Evolutionary conservation across 2,888 invertebrate species (phyloP), one percentile per base, ranked within the genome.

Genomic region (Emmelina monodactyla): DNA sequence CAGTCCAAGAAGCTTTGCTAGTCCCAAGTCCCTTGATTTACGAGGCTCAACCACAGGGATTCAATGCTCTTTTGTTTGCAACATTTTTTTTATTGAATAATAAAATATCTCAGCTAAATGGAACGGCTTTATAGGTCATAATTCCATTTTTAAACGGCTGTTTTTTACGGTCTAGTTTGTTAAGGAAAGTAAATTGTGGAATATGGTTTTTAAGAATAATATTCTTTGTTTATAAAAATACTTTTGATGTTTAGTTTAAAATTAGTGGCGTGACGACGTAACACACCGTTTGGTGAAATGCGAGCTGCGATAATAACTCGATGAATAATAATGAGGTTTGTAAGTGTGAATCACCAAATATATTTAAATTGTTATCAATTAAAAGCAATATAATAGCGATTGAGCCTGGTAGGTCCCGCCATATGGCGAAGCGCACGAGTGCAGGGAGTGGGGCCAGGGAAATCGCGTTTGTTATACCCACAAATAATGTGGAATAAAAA

Each of bases 361-460:
- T 78, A 78, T 79, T 78, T 79, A 78, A 78, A 79, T 79, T 79
- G 79, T 79, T 79, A 79, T 79, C 79, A 79, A 79, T 79, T 78
- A 79, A 79, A 79, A 78, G 76, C 73, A 79, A 78, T 79, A 76
- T 76, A 79, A 78, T 78, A 75, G 72, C 78, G 76, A 78, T 79
- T 72, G 62, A 73, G 73, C 64, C 56, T 68, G 65, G 66, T 61
- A 63, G 68, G 58, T 55, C 56, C 40, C 49, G 50, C 78, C 78
- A 78, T 78, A 78, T 78, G 78, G 70, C 45, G 65, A 47, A 53
- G 54, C 50, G 68, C 68, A 70, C 68, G 70, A 61, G 62, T 55
- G 55, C 55, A 37, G 37, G 25, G 36, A 2, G 42, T 50, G 46
- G 37, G 63, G 58, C 67, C 57, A 63, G 37, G 33, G 55, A 62